Percentiles rank a stretch among this genome's conserved stretches.
These are phyloP conservation scores for Plutella xylostella DNA, from an alignment of 2,888 invertebrate species.

Conservation along the genomic window DNA sequence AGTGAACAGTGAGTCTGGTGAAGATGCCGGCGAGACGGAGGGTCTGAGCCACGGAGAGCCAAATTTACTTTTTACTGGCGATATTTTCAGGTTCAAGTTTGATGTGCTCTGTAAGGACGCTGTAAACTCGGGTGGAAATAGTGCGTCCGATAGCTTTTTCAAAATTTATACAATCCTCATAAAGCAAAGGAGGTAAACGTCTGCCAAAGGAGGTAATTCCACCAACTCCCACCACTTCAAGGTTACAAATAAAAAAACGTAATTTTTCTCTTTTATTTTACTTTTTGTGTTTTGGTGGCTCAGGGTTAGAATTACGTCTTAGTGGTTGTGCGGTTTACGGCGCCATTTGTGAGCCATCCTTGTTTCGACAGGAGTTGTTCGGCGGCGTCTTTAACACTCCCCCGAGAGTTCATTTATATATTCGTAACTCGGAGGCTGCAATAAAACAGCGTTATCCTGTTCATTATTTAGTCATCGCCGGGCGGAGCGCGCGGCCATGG, in stretches of 20 bases:
- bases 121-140: too few relatives aligned
- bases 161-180: too few relatives aligned
- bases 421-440: constrained; percentile 65
- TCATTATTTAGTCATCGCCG: constrained; percentile 69
- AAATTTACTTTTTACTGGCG: too few relatives aligned
- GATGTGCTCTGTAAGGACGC: too few relatives aligned
- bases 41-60: too few relatives aligned
- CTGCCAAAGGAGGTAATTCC: not conserved
- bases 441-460: constrained; percentile 68
- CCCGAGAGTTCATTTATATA: constrained; percentile 66
- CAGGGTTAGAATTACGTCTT: constrained; percentile 49
- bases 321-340: constrained; percentile 60
- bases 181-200: not conserved
- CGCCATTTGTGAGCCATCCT: constrained; percentile 58
- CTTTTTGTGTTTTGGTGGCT: constrained; percentile 5
- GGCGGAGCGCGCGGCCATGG: constrained; percentile 29
- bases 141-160: too few relatives aligned
- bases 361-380: constrained; percentile 64
- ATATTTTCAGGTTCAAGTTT: too few relatives aligned
- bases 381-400: constrained; percentile 67
- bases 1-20: constrained; percentile 11
- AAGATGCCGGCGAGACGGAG: constrained; percentile 4
- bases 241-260: constrained; percentile 1
- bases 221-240: not conserved
- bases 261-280: constrained; percentile 6